Evolutionary conservation across 2,888 invertebrate species (phyloP).

Genomic region (Megaustenia siamemsis): DNA sequence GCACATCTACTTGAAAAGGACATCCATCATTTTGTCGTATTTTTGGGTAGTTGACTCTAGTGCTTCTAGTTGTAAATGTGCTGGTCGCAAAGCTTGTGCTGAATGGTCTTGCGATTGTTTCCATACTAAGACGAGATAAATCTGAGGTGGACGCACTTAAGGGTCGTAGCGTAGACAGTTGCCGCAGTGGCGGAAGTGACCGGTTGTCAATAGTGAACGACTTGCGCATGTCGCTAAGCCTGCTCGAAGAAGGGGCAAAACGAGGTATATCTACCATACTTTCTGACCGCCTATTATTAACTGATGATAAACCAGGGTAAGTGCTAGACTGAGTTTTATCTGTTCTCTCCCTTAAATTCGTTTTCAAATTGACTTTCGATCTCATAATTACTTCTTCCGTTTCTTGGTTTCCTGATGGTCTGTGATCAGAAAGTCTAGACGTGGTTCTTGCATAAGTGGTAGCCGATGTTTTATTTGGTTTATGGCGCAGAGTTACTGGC

Average conservation of each 20-base stretch:
- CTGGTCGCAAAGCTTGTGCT: constrained; percentile 7
- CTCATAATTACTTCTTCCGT: constrained; percentile 2
- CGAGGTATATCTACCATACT: constrained; percentile 41
- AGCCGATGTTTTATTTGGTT: background rate
- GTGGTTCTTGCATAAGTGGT: background rate
- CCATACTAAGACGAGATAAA: constrained; percentile 57
- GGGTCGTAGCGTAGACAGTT: constrained; percentile 63
- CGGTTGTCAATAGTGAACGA: background rate
- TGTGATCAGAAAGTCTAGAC: background rate
- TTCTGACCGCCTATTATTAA: background rate
- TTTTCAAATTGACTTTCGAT: background rate
- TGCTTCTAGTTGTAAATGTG: constrained; percentile 20
- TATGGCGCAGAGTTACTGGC: background rate
- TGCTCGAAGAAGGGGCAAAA: background rate
- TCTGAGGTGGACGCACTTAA: constrained; percentile 61
- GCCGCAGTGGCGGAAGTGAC: constrained; percentile 52
- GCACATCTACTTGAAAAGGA: constrained; percentile 75
- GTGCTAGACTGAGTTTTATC: background rate
- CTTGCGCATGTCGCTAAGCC: constrained; percentile 24
- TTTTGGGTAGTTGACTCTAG: constrained; percentile 63
- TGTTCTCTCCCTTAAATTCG: background rate
- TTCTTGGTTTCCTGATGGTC: background rate
- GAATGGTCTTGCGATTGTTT: background rate
- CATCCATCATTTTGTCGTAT: constrained; percentile 65
- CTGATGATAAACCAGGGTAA: background rate